A percentile compares a stretch with the other conserved stretches of the same genome.
These are phyloP conservation scores for Phymanthus crucifer DNA, from an alignment of 92 coral and sea anemone species.

Conservation along the genomic window DNA sequence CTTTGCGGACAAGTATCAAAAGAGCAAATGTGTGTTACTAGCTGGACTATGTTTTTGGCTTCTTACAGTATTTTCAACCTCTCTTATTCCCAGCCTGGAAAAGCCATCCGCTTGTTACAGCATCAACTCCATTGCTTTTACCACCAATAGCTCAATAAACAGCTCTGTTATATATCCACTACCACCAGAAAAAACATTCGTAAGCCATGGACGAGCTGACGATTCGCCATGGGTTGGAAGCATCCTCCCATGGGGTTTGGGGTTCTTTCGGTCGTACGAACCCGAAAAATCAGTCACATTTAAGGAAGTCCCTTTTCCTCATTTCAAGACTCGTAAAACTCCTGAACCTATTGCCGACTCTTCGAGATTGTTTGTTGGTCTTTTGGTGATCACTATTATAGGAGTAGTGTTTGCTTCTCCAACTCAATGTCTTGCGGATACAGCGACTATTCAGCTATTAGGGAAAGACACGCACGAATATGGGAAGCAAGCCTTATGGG, in stretches of 20 bases:
- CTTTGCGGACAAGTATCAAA: slow-evolving; percentile 89
- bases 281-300: slow-evolving; percentile 71
- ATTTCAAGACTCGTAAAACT: slow-evolving; percentile 62
- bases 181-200: slow-evolving; percentile 26
- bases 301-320: slow-evolving; percentile 74
- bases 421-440: slow-evolving; percentile 92
- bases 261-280: slow-evolving; percentile 70
- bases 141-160: slow-evolving; percentile 35
- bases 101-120: slow-evolving; percentile 83
- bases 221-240: slow-evolving; percentile 48
- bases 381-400: slow-evolving; percentile 65
- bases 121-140: slow-evolving; percentile 66
- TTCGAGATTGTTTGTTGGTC: slow-evolving; percentile 72
- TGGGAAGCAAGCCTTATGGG: slow-evolving; percentile 98
- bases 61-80: slow-evolving; percentile 71
- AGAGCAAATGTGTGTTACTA: slow-evolving; percentile 79
- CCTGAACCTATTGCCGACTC: slow-evolving; percentile 83
- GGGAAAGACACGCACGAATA: slow-evolving; percentile 93
- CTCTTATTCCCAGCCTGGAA: slow-evolving; percentile 80
- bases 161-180: slow-evolving; percentile 32
- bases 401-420: slow-evolving; percentile 94
- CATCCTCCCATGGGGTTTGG: slow-evolving; percentile 87
- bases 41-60: slow-evolving; percentile 85
- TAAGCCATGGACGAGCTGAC: slow-evolving; percentile 46
- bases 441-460: slow-evolving; percentile 92